Evolutionary conservation across 2,888 invertebrate genomes (phyloP), one percentile per base, ranked within the genome.

Genomic region (Spodoptera exigua): DNA sequence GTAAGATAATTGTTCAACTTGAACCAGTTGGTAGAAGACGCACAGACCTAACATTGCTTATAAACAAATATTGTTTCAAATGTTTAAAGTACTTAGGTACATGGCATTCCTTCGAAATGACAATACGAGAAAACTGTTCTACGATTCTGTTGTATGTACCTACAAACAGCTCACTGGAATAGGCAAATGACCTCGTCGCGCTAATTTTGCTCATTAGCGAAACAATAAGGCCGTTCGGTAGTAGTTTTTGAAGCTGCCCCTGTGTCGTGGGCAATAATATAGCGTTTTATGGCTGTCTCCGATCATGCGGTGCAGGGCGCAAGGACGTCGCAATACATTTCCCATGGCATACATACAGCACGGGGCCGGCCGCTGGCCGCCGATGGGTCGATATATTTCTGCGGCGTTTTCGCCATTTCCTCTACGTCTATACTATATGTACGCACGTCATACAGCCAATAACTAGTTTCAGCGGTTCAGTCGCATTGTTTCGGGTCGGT

Each of bases 311-410:
- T 86, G 87, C 84, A 85, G 73, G 76, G 67, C 80, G 76, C 83
- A 84, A 85, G 86, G 84, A 85, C 86, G 85, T 83, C 85, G 83
- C 85, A 84, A 82, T 79, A 78, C 73, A 79, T 76, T 84, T 85
- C 79, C 86, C 83, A 89, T 89, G 84, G 85, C 84, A 83, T 78
- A 85, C 76, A 81, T 83, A 85, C 74, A 74, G 58, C 61, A 77
- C 74, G 74, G 76, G 80, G 84, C 81, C 84, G 86, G 76, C 84
- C 89, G 78, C 69, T 81, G 87, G 80, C 79, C 85, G 79, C 70
- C 83, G 76, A 79, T 87, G 86, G 93, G 92, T 93, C 93, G 93
- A 93, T 93, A 93, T 88, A 89, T 89, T 91, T 91, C 90, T 90
- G 91, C 91, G 88, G 89, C 88, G 82, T 88, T 89, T 87, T 89